Conservation (phyloP, 2,113 vertebrate species). For the Neodontobutis hainanensis region DNA sequence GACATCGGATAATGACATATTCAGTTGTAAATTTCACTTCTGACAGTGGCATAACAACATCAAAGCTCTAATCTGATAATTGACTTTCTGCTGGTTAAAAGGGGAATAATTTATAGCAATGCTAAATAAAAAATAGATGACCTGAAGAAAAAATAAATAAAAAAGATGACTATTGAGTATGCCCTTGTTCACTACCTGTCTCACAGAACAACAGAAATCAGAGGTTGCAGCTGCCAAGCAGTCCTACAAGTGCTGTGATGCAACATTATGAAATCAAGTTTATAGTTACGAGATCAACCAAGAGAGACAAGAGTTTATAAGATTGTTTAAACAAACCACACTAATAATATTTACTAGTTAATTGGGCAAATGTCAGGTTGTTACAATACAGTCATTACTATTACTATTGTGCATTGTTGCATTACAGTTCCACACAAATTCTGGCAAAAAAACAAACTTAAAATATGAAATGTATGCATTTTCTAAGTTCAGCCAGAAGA, state of each 20-base stretch:
- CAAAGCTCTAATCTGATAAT: neutral
- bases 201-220: constrained; percentile 48
- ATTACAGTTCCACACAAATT: neutral
- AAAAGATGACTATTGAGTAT: constrained; percentile 17
- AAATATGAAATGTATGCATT: neutral
- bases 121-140: neutral
- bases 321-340: neutral
- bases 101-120: neutral
- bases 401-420: too few relatives aligned
- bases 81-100: neutral
- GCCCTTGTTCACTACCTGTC: constrained; percentile 29
- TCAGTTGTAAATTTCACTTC: too few relatives aligned
- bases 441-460: neutral
- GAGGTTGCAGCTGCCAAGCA: constrained; percentile 55
- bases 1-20: too few relatives aligned
- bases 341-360: too few relatives aligned
- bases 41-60: too few relatives aligned
- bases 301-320: neutral
- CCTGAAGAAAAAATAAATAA: neutral
- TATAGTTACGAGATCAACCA: neutral
- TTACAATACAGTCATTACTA: too few relatives aligned
- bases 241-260: constrained; percentile 65
- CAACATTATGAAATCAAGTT: constrained; percentile 63
- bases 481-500: neutral
- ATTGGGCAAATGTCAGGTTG: too few relatives aligned